Conservation (phyloP, 1,140 invertebrate genomes). For the Drosophila ercepeae region DNA sequence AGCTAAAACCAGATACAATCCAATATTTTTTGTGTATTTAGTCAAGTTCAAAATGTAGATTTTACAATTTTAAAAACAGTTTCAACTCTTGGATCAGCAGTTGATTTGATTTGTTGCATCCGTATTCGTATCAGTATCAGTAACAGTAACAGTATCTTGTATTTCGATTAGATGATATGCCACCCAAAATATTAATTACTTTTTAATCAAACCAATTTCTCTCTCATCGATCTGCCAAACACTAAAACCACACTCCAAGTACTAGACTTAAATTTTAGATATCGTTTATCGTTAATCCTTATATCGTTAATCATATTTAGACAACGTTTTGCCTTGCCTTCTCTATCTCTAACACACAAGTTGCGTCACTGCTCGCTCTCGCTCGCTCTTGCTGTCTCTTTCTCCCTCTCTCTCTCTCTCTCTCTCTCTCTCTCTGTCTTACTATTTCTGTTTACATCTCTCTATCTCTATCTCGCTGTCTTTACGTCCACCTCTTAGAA, state of each 20-base stretch:
- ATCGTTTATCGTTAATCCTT: slow-evolving; percentile 42
- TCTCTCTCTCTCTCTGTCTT: slow-evolving; percentile 4
- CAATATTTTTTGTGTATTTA: slow-evolving; percentile 52
- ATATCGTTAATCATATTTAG: slow-evolving; percentile 40
- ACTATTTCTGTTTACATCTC: too few relatives aligned
- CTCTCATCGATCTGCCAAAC: slow-evolving; percentile 42
- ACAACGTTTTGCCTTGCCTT: slow-evolving; percentile 36
- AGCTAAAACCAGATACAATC: slow-evolving; percentile 52
- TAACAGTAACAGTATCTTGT: slow-evolving; percentile 25
- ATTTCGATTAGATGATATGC: slow-evolving; percentile 60
- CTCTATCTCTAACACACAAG: slow-evolving; percentile 18
- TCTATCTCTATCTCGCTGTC: slow-evolving; percentile 21
- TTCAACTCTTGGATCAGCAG: slow-evolving; percentile 39
- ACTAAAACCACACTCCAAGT: slow-evolving; percentile 41
- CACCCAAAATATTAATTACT: slow-evolving; percentile 20
- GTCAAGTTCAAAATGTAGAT: slow-evolving; percentile 42
- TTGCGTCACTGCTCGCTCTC: slow-evolving; percentile 25
- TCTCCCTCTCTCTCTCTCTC: slow-evolving; percentile 13
- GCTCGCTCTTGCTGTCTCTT: slow-evolving; percentile 14
- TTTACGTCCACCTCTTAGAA: slow-evolving; percentile 34
- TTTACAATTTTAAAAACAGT: slow-evolving; percentile 17
- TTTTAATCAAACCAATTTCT: slow-evolving; percentile 39
- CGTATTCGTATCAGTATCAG: slow-evolving; percentile 48
- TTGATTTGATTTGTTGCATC: slow-evolving; percentile 42
- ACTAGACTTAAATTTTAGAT: slow-evolving; percentile 48